phyloP scores from a whole-genome alignment of 1,140 invertebrate genomes.

The Drosophila repletoides region DNA sequence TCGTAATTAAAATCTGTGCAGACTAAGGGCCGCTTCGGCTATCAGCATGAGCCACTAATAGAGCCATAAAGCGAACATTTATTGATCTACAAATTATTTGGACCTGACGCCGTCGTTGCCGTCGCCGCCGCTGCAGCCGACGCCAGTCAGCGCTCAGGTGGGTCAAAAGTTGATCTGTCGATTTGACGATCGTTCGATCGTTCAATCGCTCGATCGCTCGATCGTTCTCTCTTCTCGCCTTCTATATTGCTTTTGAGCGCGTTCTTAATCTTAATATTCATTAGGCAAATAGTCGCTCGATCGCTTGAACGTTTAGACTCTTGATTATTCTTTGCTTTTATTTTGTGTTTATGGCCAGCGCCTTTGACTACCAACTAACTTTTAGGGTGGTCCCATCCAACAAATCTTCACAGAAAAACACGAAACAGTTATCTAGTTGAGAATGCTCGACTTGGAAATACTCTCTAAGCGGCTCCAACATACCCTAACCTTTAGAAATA shows the following conservation, averaged over 20 bases:
- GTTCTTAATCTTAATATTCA: constrained; percentile 73
- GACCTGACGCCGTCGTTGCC: constrained; percentile 38
- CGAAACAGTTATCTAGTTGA: too few species aligned
- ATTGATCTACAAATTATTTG: constrained; percentile 82
- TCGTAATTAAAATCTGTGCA: constrained; percentile 54
- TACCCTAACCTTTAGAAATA: neutral
- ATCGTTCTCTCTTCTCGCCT: constrained; percentile 1
- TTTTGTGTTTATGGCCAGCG: constrained; percentile 59
- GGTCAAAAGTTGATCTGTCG: constrained; percentile 33
- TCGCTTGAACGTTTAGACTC: constrained; percentile 30
- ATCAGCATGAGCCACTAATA: constrained; percentile 69
- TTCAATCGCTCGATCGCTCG: neutral
- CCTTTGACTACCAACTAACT: constrained; percentile 47
- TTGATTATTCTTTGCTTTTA: constrained; percentile 56
- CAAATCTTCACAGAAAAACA: too few species aligned
- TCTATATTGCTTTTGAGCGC: constrained; percentile 18
- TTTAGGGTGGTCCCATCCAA: constrained; percentile 64
- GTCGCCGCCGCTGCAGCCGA: neutral
- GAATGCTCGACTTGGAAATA: too few species aligned
- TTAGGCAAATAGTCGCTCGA: constrained; percentile 54
- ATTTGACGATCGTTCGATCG: neutral
- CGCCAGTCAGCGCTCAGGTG: constrained; percentile 10
- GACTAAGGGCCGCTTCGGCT: constrained; percentile 6
- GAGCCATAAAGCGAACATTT: constrained; percentile 81
- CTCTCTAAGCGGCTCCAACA: too few species aligned